phyloP scores from a whole-genome alignment of 2,797 vertebrate species.

The Galago senegalensis region DNA sequence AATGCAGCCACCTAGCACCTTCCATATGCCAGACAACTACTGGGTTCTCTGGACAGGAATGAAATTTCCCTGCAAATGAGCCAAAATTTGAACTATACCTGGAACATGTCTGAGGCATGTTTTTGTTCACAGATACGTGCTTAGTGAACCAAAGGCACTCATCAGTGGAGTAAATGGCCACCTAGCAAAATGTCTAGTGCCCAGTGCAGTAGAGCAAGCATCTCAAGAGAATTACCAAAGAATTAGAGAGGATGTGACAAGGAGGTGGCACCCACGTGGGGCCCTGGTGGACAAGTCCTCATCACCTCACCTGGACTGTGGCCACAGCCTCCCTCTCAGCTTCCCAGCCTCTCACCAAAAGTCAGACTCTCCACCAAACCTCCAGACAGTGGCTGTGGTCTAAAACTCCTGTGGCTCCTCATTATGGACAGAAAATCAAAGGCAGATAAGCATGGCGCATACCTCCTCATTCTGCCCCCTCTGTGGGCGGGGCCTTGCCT shows the following conservation, averaged over 20 bases:
- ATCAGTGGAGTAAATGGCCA: neutral
- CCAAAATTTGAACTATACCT: neutral
- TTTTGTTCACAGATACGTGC: neutral
- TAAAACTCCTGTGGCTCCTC: neutral
- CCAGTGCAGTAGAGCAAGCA: neutral
- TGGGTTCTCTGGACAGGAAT: neutral
- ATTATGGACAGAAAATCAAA: neutral
- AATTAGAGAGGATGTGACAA: neutral
- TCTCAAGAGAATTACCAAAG: neutral
- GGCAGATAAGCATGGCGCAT: neutral
- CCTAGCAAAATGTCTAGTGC: neutral
- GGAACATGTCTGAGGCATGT: neutral
- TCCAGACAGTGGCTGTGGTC: neutral
- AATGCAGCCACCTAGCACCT: neutral
- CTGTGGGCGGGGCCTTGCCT: neutral
- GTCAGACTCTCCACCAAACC: neutral
- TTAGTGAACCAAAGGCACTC: neutral
- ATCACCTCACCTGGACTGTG: neutral
- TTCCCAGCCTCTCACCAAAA: neutral
- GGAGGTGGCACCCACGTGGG: neutral
- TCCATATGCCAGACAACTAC: neutral
- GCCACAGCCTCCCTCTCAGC: neutral
- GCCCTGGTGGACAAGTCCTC: neutral
- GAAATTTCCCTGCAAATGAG: neutral
- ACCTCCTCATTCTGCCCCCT: neutral